Percentiles rank a stretch among this genome's conserved stretches.
phyloP scores from a whole-genome alignment of 2,113 vertebrate species.

The Cettia cetti region DNA sequence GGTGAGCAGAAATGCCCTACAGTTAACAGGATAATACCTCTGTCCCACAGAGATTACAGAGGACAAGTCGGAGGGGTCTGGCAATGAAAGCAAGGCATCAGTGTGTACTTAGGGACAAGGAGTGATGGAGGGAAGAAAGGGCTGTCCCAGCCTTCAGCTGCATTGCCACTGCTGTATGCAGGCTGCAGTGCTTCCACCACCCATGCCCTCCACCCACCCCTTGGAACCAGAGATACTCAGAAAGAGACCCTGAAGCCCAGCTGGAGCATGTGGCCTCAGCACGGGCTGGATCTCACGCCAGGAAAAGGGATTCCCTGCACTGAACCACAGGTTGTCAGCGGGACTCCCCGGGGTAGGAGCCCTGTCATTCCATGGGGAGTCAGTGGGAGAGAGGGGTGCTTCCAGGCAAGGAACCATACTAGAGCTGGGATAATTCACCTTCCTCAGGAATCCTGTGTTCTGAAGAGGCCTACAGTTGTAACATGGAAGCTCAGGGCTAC shows the following conservation, averaged over 20 bases:
- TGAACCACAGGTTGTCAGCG: background rate
- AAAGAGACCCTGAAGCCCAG: background rate
- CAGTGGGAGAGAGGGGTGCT: accelerated
- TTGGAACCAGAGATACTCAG: background rate
- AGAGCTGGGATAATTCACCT: background rate
- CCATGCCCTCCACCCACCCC: accelerated
- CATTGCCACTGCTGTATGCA: background rate
- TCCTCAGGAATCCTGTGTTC: background rate
- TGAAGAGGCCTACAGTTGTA: background rate
- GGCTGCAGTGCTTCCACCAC: background rate
- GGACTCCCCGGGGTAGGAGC: background rate
- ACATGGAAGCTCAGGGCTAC: background rate
- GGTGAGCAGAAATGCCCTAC: background rate
- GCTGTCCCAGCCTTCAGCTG: background rate
- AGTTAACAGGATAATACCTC: background rate
- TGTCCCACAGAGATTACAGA: background rate
- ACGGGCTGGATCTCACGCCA: background rate
- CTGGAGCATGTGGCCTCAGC: background rate
- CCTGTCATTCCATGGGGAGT: accelerated
- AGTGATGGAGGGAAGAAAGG: background rate
- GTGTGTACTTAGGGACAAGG: accelerated
- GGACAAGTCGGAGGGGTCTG: accelerated
- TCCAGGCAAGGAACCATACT: background rate
- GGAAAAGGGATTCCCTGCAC: background rate
- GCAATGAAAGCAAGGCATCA: background rate